Base-by-base conservation (phyloP, 23 tunicate species). In the Diplosoma virens region DNA sequence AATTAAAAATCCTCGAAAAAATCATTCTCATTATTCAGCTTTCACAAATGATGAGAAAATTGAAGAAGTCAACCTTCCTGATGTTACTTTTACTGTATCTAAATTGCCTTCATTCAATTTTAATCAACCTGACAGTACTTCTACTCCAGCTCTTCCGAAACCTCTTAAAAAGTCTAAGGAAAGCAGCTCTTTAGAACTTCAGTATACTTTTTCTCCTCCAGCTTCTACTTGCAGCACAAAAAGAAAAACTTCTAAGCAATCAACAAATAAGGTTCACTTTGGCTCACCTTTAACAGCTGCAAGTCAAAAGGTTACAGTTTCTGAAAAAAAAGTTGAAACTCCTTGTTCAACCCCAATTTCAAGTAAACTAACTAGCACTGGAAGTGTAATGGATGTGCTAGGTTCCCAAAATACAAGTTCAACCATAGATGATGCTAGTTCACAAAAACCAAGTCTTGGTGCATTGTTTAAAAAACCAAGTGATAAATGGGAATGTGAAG, bases 381-480 rank as follows among this genome's bases (percentile, higher is more conserved):
- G 61, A 34, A 47, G 34, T 72, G 78, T 72, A 2, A 47, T 72
- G 78, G 78, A 72, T 48, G 27, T 72, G 47, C 48, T 72, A 29
- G 61, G 25, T 22, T 24, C 25, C 3, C 18, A 34, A 2, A n/a
- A 47, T 11, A 25, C 9, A 47, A 48, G 33, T 9, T 3, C 54
- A 36, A 72, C 60, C 28, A 11, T 18, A 5, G 34, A 25, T 3
- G 6, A 7, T 3, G 6, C n/a, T 22, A 34, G 18, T 11, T 30
- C 46, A 21, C 2, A 32, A 7, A 47, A 72, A 50, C 60, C 61
- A 6, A 18, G 61, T 4, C 32, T 72, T 2, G 36, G 61, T 47
- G 78, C 47, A 47, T 27, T 72, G 36, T 48, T 47, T 28, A 50
- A 27, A 48, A 72, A 47, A 27, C 26, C 78, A 5, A 72, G 25